Base-by-base conservation (phyloP, 2,888 invertebrate species). In the Odiellus spinosus region DNA sequence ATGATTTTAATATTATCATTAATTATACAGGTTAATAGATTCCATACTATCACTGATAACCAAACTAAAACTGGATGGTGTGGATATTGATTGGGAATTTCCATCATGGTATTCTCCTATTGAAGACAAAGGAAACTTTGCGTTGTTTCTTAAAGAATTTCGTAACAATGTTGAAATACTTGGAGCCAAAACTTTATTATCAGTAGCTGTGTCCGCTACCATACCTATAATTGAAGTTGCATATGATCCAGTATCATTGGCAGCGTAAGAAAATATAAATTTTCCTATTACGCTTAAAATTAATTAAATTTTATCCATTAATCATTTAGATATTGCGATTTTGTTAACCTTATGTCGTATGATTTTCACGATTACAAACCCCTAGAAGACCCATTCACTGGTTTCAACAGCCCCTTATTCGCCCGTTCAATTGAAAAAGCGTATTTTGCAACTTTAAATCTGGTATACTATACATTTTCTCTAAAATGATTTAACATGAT, bases 311-410 rank as follows among this genome's bases (percentile, higher is more conserved):
- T 38, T 38, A 18, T 26, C 26, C 26, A 26, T n/a, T n/a, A n/a
- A n/a, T n/a, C n/a, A 26, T 26, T 26, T 26, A 26, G 77, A 44
- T 71, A 80, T 61, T 76, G 80, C 0, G 88, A 90, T 64, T 85
- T 76, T 68, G 75, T 86, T 0, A 87, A 85, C 64, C 61, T 91
- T n/a, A 90, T 90, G 90, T 75, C 82, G 0, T 91, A 91, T 61
- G 90, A 91, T 64, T 90, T 77, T 60, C 87, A 90, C 64, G 80
- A 76, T 60, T 90, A 75, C 60, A 73, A 76, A 3, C 72, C 73
- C 62, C 14, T 15, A 18, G 74, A 75, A 51, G 77, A 80, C 2
- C 88, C 88, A 1, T 76, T 85, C 56, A 88, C 88, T 15, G 81
- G 84, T 0, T 69, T 85, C 12, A 90, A 91, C 66, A 75, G 88